A percentile compares a stretch with the other conserved stretches of the same genome.
Conservation (phyloP, 2,888 invertebrate genomes). For the Anoplius nigerrimus region DNA sequence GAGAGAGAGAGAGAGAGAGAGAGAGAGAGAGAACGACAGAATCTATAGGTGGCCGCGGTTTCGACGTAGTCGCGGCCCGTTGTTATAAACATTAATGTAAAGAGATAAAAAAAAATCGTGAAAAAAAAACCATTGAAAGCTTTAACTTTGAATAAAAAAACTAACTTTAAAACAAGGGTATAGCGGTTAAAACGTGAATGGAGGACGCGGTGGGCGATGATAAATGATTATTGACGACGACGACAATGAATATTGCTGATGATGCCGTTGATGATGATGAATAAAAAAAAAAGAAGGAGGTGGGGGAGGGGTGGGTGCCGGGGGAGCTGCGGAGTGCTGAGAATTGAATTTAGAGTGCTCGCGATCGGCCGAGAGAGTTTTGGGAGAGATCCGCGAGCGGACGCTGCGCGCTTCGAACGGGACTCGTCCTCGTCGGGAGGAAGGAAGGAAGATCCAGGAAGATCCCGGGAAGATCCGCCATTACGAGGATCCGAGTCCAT, state of each 20-base stretch:
- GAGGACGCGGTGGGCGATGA: neutral
- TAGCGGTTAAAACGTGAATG: constrained; percentile 52
- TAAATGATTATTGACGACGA: constrained; percentile 16
- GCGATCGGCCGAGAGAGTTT: too few species aligned
- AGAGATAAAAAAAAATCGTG: constrained; percentile 27
- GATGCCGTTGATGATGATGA: too few species aligned
- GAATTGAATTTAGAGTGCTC: neutral
- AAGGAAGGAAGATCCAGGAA: too few species aligned
- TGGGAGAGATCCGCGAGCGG: neutral
- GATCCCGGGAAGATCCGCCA: too few species aligned
- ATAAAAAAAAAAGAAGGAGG: too few species aligned
- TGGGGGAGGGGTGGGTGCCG: constrained; percentile 36
- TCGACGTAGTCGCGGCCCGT: constrained; percentile 55
- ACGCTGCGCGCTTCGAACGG: too few species aligned
- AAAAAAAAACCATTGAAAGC: constrained; percentile 65
- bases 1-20: constrained; percentile 44
- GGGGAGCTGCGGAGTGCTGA: constrained; percentile 10
- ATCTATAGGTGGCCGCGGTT: neutral
- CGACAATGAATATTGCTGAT: neutral
- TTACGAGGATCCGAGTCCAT: too few species aligned
- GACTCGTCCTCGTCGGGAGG: too few species aligned
- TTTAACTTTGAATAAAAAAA: constrained; percentile 70
- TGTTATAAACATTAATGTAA: constrained; percentile 65
- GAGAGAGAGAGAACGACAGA: constrained; percentile 31
- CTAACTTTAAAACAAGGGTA: constrained; percentile 61